Conservation (phyloP, 2,113 vertebrate species). For the Lycaon pictus region DNA sequence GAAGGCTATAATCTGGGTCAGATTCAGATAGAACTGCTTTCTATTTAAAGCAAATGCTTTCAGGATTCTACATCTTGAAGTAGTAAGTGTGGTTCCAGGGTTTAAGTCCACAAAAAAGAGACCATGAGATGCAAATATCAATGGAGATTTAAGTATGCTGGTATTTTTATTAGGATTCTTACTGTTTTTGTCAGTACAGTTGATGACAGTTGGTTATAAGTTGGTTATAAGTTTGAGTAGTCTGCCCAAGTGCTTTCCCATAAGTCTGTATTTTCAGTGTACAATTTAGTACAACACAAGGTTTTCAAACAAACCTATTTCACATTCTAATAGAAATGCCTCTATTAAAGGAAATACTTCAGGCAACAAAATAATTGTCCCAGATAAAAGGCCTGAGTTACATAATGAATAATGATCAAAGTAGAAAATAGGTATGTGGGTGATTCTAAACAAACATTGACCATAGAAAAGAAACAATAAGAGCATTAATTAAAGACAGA, state of each 20-base stretch:
- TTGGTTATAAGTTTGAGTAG: not conserved
- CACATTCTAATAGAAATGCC: not conserved
- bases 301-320: constrained; percentile 13
- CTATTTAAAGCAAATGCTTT: not conserved
- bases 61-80: not conserved
- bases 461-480: not conserved
- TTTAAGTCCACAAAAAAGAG: not conserved
- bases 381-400: not conserved
- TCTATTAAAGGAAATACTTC: constrained; percentile 1
- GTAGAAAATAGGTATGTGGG: not conserved
- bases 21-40: not conserved
- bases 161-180: not conserved
- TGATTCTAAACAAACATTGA: constrained; percentile 12
- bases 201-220: not conserved
- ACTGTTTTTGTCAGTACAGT: not conserved
- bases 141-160: not conserved
- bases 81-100: not conserved
- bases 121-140: not conserved
- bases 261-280: not conserved
- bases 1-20: not conserved
- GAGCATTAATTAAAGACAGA: constrained; percentile 2
- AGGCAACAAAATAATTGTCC: not conserved
- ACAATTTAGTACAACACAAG: not conserved
- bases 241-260: not conserved
- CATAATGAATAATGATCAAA: not conserved